These are phyloP conservation scores for Dasyornis broadbenti DNA, from an alignment of 2,113 vertebrate genomes.

Conservation along the genomic window DNA sequence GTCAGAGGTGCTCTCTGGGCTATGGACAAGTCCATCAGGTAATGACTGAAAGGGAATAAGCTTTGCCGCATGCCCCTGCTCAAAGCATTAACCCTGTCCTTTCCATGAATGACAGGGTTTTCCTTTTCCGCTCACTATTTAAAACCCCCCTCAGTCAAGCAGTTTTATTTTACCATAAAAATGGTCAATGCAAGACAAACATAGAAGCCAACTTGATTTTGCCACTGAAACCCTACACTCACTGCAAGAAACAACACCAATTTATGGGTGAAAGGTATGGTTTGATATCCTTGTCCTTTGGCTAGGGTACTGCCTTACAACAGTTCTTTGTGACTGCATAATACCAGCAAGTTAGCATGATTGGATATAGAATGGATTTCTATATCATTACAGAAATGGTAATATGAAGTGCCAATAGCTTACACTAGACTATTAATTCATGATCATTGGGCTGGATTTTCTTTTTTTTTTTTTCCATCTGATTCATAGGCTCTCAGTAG, in stretches of 20 bases:
- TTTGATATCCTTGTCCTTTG: neutral
- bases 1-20: neutral
- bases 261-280: neutral
- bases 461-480: neutral
- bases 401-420: neutral
- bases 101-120: too few species aligned
- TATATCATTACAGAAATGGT: neutral
- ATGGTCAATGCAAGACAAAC: too few species aligned
- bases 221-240: neutral
- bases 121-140: neutral
- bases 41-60: neutral
- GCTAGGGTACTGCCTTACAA: neutral
- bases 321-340: neutral
- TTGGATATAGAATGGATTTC: fast-evolving
- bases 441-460: neutral
- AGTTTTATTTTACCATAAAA: neutral
- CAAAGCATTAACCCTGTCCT: fast-evolving
- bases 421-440: neutral
- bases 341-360: neutral
- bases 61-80: neutral
- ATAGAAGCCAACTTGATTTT: neutral
- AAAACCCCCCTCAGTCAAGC: neutral
- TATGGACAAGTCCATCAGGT: neutral
- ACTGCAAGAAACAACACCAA: neutral
- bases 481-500: neutral